Base-by-base conservation (phyloP, 2,113 vertebrate genomes). In the Thamnophis sirtalis region DNA sequence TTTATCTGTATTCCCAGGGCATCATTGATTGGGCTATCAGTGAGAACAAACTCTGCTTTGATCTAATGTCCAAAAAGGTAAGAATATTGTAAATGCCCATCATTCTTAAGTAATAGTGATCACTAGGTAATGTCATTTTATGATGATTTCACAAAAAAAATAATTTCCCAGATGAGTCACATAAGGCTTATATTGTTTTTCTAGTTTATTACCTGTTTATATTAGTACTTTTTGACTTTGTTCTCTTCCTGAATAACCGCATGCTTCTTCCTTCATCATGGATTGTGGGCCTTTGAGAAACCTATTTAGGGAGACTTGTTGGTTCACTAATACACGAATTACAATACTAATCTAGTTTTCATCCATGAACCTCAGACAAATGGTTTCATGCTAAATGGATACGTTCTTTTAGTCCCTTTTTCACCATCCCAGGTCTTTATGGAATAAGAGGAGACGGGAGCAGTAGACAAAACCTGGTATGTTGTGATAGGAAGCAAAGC, bases 11-110 rank as follows among this genome's bases (percentile, higher is more conserved):
- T 91, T 90, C 94, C 17, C 90, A 99, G 99, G 99, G 99, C 58
- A 98, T 98, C 90, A 97, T 99, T 95, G 99, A 99, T 96, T 96
- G 99, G 92, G 98, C 98, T 49, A 98, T 98, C 92, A 98, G 98
- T 95, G 99, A 99, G 95, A 99, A 99, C 97, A 99, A 99, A 93
- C 98, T 99, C 9, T 99, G 98, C 96, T 97, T 96, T 92, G 99
- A 99, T 93, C 96, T 99, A 93, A 97, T 99, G 89, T 97, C 97
- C 43, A 97, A 98, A 88, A 97, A 98, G 97, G 99, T 99, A 95
- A 97, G 98, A 33, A 2, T 10, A 0, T 51, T 88, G 50, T 24
- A 11, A 26, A 93, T n/a, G 10, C 24, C 28, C 9, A 49, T 88
- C 50, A n/a, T 54, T 87, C 15, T 38, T 91, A 54, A 68, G 84